Evolutionary conservation across 2,888 invertebrate species (phyloP), one percentile per base, ranked within the genome.

Genomic region (Eristalis arbustorum): DNA sequence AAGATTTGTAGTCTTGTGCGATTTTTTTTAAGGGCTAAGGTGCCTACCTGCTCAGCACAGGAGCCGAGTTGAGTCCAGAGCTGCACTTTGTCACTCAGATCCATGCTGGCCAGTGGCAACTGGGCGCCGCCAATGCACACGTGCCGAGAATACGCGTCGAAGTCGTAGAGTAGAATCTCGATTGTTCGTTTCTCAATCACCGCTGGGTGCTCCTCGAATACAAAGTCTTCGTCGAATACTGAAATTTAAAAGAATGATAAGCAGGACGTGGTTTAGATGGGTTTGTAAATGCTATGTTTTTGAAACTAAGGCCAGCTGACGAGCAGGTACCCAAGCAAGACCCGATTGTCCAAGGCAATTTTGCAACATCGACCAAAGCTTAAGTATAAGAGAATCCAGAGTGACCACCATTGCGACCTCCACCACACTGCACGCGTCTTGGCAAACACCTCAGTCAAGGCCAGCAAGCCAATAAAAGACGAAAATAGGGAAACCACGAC

Each of bases 211-310:
- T 95, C 94, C 90, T 96, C 95, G 89, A 96, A 96, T 4, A 95
- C 94, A 88, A 96, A 95, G 89, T 95, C 95, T 90, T 96, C 95
- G 88, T 95, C 95, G 89, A 96, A 96, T 76, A 95, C 94, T 95
- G 89, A 1, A 91, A 87, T 88, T 13, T 8, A 8, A 31, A 5
- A 5, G 5, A 5, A 31, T 5, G 3, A 4, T 4, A 31, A 31
- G 1, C 0, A 31, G 6, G 10, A 31, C 6, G 6, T 31, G 0
- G 10, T 8, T 31, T 31, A 25, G 25, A 25, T 25, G 25, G 2
- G 1, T 25, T 25, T 25, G 25, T 25, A 25, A 25, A 25, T 25
- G 25, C 25, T 25, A 25, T 25, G 2, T 25, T 25, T 3, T 25
- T 25, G 25, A 25, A 25, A 2, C 3, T 25, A 2, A 25, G 1